phyloP scores from a whole-genome alignment of 2,888 invertebrate species.

The Erpobdella octoculata region DNA sequence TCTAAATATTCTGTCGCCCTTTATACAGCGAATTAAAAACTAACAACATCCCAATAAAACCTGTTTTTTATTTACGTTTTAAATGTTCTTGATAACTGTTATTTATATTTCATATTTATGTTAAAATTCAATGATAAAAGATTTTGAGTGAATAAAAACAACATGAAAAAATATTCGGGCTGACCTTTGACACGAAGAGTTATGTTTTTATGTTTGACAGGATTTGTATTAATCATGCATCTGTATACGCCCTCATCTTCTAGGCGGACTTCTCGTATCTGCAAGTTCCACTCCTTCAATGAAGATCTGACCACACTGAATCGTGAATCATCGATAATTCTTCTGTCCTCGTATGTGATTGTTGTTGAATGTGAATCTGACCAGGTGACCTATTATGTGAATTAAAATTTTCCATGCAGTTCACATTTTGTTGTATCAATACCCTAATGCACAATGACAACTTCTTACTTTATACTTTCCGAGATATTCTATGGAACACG shows the following conservation, averaged over 20 bases:
- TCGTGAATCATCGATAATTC: constrained; percentile 46
- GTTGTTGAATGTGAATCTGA: constrained; percentile 42
- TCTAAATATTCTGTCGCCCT: too few relatives aligned
- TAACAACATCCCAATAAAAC: too few relatives aligned
- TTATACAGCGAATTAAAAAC: too few relatives aligned
- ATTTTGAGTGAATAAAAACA: too few relatives aligned
- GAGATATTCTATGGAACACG: constrained; percentile 43
- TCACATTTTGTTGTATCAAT: constrained; percentile 1
- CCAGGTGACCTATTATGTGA: constrained; percentile 40
- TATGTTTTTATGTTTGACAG: constrained; percentile 43
- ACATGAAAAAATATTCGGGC: neutral
- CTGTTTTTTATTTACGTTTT: too few relatives aligned
- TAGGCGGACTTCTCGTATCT: constrained; percentile 39
- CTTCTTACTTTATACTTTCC: constrained; percentile 42
- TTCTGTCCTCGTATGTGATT: constrained; percentile 43
- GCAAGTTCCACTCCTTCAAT: constrained; percentile 46
- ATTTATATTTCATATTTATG: too few relatives aligned
- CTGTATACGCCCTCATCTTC: constrained; percentile 47
- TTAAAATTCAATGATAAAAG: neutral
- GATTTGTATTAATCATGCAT: constrained; percentile 47
- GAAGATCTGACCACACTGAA: constrained; percentile 46
- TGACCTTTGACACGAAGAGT: constrained; percentile 45
- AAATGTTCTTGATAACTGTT: too few relatives aligned
- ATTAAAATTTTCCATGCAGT: too few relatives aligned
- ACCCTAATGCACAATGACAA: neutral